Evolutionary conservation across 2,113 vertebrate species (phyloP), one percentile per base, ranked within the genome.

Genomic region (Oryzias melastigma): DNA sequence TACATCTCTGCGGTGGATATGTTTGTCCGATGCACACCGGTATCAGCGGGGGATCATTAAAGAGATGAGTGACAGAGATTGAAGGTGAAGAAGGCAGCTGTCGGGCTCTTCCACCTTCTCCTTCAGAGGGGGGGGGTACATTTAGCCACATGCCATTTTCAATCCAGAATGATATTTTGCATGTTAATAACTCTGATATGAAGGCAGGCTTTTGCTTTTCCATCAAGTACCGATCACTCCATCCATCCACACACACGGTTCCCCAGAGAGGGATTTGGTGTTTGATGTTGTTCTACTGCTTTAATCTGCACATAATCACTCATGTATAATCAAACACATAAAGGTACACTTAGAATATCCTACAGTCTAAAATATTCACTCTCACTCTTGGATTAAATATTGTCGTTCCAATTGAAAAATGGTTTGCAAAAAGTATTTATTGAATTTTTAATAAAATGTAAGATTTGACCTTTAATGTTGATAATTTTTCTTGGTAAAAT

Each of bases 251-350:
- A 64, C 65, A 73, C 72, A 61, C 55, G 19, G 17, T 12, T 51
- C 72, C 65, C 69, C 46, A 77, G 60, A 71, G 72, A 84, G 20
- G 57, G 40, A 42, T 41, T 64, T 65, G 77, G 67, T 85, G 73
- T 83, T 83, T 79, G 79, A 85, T 80, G 76, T 70, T 77, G 79
- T 88, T 83, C 35, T 72, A 72, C 78, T 78, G 62, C 77, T 83
- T 84, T 89, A 86, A 87, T 88, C 80, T 84, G 47, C 51, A 82
- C 85, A 73, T 88, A 85, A 85, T 89, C 74, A 63, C 77, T 56
- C 29, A 35, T 35, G 29, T 10, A 35, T 35, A 35, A 35, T 35
- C 29, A 10, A 7, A 35, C 29, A 35, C 71, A 73, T 56, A 59
- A 60, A 57, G 52, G 49, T 20, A 20, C 48, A 15, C 7, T 25